These are phyloP conservation scores for Dendrolimus punctatus DNA, from an alignment of 1,140 invertebrate genomes.

Conservation along the genomic window DNA sequence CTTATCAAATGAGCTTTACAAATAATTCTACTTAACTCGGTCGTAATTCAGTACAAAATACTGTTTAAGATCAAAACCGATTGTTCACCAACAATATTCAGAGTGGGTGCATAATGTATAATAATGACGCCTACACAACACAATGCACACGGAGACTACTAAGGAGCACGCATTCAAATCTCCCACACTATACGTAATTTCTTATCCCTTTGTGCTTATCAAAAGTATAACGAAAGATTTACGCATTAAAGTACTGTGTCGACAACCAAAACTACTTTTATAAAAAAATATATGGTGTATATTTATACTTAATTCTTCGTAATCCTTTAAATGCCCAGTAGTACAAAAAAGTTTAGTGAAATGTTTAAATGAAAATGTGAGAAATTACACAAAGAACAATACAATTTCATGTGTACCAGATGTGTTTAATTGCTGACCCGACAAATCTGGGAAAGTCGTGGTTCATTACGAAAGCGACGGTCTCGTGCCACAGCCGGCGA, in stretches of 20 bases:
- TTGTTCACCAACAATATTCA: conserved; percentile 33
- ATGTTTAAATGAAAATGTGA: conserved; percentile 38
- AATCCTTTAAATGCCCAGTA: conserved; percentile 2
- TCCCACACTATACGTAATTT: conserved; percentile 8
- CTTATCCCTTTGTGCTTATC: conserved; percentile 15
- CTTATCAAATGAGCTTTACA: no score
- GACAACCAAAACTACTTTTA: neutral
- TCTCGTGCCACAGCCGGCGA: conserved; percentile 28
- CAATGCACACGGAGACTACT: conserved; percentile 7
- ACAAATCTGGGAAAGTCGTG: conserved; percentile 54
- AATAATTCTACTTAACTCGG: no score
- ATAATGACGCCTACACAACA: conserved; percentile 27
- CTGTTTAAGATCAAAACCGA: conserved; percentile 15
- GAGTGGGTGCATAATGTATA: conserved; percentile 23
- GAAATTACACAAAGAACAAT: conserved; percentile 30
- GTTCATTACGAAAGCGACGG: conserved; percentile 49
- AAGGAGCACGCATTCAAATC: conserved; percentile 21
- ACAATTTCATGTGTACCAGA: conserved; percentile 55
- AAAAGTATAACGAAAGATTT: conserved; percentile 20
- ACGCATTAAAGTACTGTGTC: conserved; percentile 4
- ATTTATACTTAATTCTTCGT: neutral
- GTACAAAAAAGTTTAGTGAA: conserved; percentile 21
- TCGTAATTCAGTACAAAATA: neutral
- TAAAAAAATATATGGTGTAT: neutral
- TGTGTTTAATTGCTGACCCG: conserved; percentile 64